Percentiles rank a stretch among this genome's conserved stretches.
phyloP scores from a whole-genome alignment of 1,140 invertebrate genomes.

The Aphelenchoides fujianensis region DNA sequence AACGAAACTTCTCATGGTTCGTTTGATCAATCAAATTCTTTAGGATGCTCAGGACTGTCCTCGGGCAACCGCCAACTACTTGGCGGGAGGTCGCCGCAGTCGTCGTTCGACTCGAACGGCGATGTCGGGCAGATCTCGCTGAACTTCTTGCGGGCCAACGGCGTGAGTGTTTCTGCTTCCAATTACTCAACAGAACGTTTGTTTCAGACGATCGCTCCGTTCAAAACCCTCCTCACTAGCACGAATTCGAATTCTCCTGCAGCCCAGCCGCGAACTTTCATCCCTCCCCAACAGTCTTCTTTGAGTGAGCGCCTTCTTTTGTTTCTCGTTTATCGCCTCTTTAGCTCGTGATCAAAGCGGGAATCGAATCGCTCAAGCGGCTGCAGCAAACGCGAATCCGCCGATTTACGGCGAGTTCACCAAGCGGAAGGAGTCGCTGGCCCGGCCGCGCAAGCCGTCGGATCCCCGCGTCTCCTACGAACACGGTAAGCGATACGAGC shows the following conservation, averaged over 20 bases:
- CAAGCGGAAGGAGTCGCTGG: slow-evolving; percentile 11
- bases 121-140: slow-evolving; percentile 50
- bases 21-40: slow-evolving; percentile 4
- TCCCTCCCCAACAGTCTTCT: neutral
- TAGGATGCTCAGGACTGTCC: slow-evolving; percentile 4
- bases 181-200: slow-evolving; percentile 1
- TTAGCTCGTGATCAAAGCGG: slow-evolving; percentile 6
- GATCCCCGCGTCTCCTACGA: slow-evolving; percentile 6
- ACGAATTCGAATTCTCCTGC: slow-evolving; percentile 21
- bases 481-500: neutral
- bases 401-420: slow-evolving; percentile 16
- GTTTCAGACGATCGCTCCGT: slow-evolving; percentile 24
- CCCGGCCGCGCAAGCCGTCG: slow-evolving; percentile 3
- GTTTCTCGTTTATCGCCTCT: neutral
- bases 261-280: neutral
- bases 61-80: slow-evolving; percentile 27
- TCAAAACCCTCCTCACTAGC: slow-evolving; percentile 35
- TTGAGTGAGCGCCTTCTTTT: neutral
- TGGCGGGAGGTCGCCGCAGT: slow-evolving; percentile 44
- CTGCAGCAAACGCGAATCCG: neutral
- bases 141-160: slow-evolving; percentile 46
- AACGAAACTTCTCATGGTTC: no score
- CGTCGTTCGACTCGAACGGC: slow-evolving; percentile 47
- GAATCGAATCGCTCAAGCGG: neutral
- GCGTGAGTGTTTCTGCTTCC: no score